Percentiles rank a stretch among this genome's conserved stretches.
Conservation (phyloP, 2,113 vertebrate genomes). For the Arothron firmamentum region DNA sequence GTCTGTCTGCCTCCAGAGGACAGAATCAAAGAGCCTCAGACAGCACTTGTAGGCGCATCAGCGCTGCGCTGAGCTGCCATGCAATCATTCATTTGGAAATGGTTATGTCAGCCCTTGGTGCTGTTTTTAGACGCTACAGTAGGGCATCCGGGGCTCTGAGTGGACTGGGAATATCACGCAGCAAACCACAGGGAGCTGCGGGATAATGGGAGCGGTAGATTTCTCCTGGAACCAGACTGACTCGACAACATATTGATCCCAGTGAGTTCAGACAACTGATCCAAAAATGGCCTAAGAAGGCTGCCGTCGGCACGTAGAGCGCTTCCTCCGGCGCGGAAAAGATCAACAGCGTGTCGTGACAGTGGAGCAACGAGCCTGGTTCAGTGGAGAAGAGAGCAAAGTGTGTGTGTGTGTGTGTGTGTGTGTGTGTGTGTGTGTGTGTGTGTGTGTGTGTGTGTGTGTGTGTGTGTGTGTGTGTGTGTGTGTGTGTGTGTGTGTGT, state of each 20-base stretch:
- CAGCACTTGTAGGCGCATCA: constrained; percentile 53
- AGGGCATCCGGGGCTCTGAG: constrained; percentile 22
- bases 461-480: too few species aligned
- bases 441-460: too few species aligned
- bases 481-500: too few species aligned
- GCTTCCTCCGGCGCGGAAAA: too few species aligned
- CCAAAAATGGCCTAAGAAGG: constrained; percentile 23
- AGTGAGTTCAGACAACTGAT: constrained; percentile 37
- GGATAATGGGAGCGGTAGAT: constrained; percentile 30
- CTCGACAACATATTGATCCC: constrained; percentile 51
- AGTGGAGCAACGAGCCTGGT: too few species aligned
- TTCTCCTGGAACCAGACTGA: constrained; percentile 37
- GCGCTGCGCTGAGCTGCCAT: constrained; percentile 41
- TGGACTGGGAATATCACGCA: constrained; percentile 33
- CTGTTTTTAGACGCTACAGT: constrained; percentile 57
- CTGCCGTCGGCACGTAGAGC: constrained; percentile 1
- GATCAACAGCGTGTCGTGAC: too few species aligned
- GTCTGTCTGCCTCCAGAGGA: constrained; percentile 33
- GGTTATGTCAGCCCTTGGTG: constrained; percentile 44
- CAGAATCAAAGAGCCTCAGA: constrained; percentile 35
- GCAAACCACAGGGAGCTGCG: constrained; percentile 33
- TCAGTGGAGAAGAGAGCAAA: too few species aligned
- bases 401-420: too few species aligned
- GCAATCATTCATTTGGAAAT: constrained; percentile 55
- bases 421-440: too few species aligned